phyloP scores from a whole-genome alignment of 2,113 vertebrate genomes.

The Entelurus aequoreus region DNA sequence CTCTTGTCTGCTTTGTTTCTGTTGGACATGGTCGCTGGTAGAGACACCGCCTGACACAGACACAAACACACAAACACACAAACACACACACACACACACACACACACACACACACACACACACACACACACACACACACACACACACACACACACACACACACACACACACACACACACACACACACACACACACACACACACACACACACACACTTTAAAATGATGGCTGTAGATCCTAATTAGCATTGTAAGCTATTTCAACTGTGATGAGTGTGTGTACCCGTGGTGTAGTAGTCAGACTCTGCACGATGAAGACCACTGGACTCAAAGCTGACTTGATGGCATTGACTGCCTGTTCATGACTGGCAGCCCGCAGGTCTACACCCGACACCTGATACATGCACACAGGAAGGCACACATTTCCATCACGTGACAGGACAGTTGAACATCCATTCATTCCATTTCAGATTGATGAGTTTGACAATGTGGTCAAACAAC shows the following conservation, averaged over 20 bases:
- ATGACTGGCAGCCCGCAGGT: constrained; percentile 84
- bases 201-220: not conserved
- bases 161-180: constrained; percentile 38
- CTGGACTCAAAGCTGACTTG: constrained; percentile 82
- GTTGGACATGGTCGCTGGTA: constrained; percentile 58
- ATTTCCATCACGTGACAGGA: not conserved
- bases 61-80: constrained; percentile 17
- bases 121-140: constrained; percentile 39
- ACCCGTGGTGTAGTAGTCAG: constrained; percentile 82
- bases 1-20: constrained; percentile 49
- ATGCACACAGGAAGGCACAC: constrained; percentile 3
- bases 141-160: constrained; percentile 33
- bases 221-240: no score
- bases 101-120: constrained; percentile 18
- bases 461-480: not conserved
- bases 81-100: constrained; percentile 33
- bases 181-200: constrained; percentile 31
- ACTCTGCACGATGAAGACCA: constrained; percentile 90
- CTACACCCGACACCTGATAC: constrained; percentile 83
- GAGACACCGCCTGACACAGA: constrained; percentile 64
- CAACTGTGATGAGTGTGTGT: constrained; percentile 9
- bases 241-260: not conserved
- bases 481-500: not conserved
- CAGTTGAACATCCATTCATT: no score
- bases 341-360: constrained; percentile 89